A percentile compares a stretch with the other conserved stretches of the same genome.
Conservation (phyloP, 2,888 invertebrate species). For the Drosophila koepferae region DNA sequence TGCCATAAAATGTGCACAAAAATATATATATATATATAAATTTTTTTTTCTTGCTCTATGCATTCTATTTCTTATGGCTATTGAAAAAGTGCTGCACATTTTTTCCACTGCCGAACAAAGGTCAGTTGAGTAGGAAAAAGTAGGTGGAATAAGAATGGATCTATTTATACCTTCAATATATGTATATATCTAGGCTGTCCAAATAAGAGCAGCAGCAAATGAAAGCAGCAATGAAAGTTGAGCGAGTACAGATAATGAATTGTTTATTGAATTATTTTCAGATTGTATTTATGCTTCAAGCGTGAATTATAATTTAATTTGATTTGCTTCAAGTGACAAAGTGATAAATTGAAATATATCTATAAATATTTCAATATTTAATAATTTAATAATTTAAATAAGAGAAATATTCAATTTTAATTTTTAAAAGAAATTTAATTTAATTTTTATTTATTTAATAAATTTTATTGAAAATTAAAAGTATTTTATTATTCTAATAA, state of each 20-base stretch:
- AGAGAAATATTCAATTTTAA: no score
- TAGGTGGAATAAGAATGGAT: background rate
- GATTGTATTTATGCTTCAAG: no score
- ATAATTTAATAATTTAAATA: no score
- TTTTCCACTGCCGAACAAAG: slow-evolving; percentile 19
- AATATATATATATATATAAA: slow-evolving; percentile 10
- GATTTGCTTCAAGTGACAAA: no score
- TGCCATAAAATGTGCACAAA: slow-evolving; percentile 41
- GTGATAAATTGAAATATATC: no score
- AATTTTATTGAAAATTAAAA: no score
- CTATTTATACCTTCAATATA: background rate
- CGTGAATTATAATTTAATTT: no score
- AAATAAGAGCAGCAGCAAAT: background rate
- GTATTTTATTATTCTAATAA: no score
- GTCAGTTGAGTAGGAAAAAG: slow-evolving; percentile 14
- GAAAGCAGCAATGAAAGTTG: no score
- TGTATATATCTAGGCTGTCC: background rate
- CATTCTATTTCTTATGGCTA: slow-evolving; percentile 22
- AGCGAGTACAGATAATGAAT: background rate
- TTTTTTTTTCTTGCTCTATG: slow-evolving; percentile 2
- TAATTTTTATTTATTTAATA: no score
- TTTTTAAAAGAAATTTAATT: no score
- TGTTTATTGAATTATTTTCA: background rate
- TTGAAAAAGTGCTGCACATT: slow-evolving; percentile 32
- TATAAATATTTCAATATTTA: no score